Percentiles rank a stretch among this genome's conserved stretches.
phyloP scores from a whole-genome alignment of 53 echinoderm and acorn worm species.

The Antedon mediterranea region DNA sequence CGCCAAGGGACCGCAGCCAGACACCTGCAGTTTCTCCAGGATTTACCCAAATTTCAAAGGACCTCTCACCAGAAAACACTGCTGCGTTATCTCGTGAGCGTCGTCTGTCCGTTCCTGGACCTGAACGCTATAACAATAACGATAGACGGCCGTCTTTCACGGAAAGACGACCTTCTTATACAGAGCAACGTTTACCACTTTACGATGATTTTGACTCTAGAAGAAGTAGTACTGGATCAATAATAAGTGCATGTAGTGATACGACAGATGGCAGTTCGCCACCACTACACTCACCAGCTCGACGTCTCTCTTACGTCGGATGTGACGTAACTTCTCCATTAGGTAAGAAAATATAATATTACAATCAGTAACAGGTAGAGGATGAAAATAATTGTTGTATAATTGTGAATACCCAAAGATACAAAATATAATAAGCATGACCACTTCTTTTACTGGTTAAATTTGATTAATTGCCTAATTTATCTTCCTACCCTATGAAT shows the following conservation, averaged over 20 bases:
- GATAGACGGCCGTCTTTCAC: constrained; percentile 15
- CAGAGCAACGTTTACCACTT: neutral
- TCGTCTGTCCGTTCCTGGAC: constrained; percentile 8
- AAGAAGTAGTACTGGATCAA: neutral
- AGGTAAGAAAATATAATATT: neutral
- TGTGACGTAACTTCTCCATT: neutral
- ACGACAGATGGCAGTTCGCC: neutral
- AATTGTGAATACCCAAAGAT: no score
- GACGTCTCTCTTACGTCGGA: neutral
- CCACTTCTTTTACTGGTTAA: no score
- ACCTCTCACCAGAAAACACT: constrained; percentile 21
- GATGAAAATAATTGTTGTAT: no score
- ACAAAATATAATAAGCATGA: no score
- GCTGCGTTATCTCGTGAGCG: constrained; percentile 65
- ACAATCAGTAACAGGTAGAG: no score
- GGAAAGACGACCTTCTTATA: constrained; percentile 59
- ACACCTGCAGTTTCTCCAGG: neutral
- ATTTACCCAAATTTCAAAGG: neutral
- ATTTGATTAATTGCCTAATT: no score
- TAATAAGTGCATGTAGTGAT: neutral
- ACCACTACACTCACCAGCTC: neutral
- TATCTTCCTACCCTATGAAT: no score
- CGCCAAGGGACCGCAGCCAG: constrained; percentile 45
- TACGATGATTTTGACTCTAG: neutral
- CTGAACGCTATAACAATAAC: neutral